phyloP scores from a whole-genome alignment of 1,140 invertebrate genomes.

The Drosophila sproati region DNA sequence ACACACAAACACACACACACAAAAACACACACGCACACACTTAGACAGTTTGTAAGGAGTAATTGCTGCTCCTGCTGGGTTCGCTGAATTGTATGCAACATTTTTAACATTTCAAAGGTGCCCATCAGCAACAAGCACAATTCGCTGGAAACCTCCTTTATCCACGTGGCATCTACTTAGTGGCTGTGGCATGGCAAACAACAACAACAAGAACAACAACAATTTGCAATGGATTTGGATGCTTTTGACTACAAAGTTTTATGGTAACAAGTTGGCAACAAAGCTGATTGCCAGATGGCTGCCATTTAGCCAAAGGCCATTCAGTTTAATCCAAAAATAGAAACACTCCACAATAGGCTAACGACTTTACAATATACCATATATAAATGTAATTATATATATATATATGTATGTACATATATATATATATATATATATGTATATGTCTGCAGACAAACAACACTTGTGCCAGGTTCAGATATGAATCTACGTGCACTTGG shows the following conservation, averaged over 20 bases:
- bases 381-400: background rate
- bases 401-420: background rate
- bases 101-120: slow-evolving; percentile 63
- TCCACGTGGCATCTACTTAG: background rate
- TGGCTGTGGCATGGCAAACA: background rate
- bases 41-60: background rate
- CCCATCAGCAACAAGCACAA: background rate
- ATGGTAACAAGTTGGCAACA: slow-evolving; percentile 59
- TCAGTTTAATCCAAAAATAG: slow-evolving; percentile 42
- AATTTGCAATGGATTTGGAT: slow-evolving; percentile 16
- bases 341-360: slow-evolving; percentile 6
- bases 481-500: slow-evolving; percentile 19
- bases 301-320: slow-evolving; percentile 25
- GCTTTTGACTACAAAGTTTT: slow-evolving; percentile 46
- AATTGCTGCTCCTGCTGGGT: slow-evolving; percentile 1
- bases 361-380: background rate
- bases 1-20: background rate
- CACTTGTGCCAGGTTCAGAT: background rate
- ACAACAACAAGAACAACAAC: slow-evolving; percentile 8
- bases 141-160: background rate
- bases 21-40: slow-evolving; percentile 1
- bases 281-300: slow-evolving; percentile 49
- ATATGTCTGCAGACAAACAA: background rate
- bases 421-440: background rate
- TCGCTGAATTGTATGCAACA: slow-evolving; percentile 36